Base-by-base conservation (phyloP, 2,797 vertebrate species). In the Squalus acanthias region DNA sequence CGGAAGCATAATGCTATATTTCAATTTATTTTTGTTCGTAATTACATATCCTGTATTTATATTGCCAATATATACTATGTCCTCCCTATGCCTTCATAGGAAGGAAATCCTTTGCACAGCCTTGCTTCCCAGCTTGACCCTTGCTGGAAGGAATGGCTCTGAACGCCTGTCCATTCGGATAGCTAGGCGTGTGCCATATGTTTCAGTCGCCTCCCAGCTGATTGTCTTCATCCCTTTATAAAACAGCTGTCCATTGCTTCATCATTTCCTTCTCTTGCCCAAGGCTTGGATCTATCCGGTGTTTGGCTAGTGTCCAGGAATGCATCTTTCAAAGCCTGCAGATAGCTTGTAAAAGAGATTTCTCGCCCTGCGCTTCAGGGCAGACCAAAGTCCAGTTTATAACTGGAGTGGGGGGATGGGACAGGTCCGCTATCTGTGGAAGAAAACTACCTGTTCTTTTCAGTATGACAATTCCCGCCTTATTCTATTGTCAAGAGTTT, bases 41-140 rank as follows among this genome's bases (percentile, higher is more conserved):
- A 69, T 20, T 46, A 24, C 63, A 63, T n/a, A 46, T 26, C n/a
- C n/a, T 20, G 15, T 33, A 46, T 53, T 57, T 74, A 20, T 57
- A 20, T 53, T 72, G 24, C 24, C 69, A 39, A 22, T 69, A 69
- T 46, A 46, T 46, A 26, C 63, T 67, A 46, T 67, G 0, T 69
- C 63, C 7, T 67, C 63, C 91, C 91, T 24, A 13, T 50, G 22
- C 46, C 9, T 57, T 50, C 22, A 29, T 72, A 46, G 53, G 93
- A 50, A 70, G 94, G 94, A 50, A 95, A 95, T 95, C 69, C 94
- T 95, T 91, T 57, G 39, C 69, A n/a, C 69, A 74, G 22, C 92
- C 69, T 72, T 46, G 3, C 17, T 12, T 53, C 69, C 69, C 39
- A 74, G 26, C 46, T 33, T 74, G 94, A 95, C 39, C 46, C 46